phyloP scores from a whole-genome alignment of 2,113 vertebrate genomes.

The Andinoacara biseriatus region DNA sequence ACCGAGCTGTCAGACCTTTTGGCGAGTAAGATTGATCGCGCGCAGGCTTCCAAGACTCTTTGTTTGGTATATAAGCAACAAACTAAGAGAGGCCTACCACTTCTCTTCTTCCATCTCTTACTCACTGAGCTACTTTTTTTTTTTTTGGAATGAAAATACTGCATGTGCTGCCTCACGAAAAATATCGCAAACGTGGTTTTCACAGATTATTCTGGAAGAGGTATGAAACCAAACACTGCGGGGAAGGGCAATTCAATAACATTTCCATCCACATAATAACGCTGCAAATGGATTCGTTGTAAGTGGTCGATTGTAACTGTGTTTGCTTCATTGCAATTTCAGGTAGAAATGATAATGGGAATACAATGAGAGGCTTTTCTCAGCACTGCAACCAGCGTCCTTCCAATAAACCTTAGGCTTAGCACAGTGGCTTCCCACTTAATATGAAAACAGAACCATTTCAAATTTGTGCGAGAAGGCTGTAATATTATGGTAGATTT shows the following conservation, averaged over 20 bases:
- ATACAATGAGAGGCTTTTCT: constrained; percentile 3
- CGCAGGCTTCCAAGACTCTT: constrained; percentile 95
- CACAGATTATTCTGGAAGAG: constrained; percentile 56
- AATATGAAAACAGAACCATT: background rate
- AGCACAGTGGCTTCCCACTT: background rate
- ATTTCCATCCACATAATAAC: constrained; percentile 53
- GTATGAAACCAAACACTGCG: constrained; percentile 49
- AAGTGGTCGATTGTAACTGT: constrained; percentile 41
- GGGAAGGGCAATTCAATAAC: constrained; percentile 53
- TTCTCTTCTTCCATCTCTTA: constrained; percentile 76
- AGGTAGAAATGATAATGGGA: constrained; percentile 31
- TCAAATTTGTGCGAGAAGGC: background rate
- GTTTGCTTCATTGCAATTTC: constrained; percentile 35
- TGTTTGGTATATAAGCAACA: constrained; percentile 99
- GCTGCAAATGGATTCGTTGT: constrained; percentile 55
- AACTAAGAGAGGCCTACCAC: constrained; percentile 81
- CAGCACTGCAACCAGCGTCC: constrained; percentile 22
- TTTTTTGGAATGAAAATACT: constrained; percentile 55
- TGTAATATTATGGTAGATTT: background rate
- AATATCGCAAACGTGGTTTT: constrained; percentile 60
- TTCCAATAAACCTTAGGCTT: background rate
- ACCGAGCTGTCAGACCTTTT: constrained; percentile 99
- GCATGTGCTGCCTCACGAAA: constrained; percentile 46
- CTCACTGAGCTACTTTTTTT: constrained; percentile 41
- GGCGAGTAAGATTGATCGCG: constrained; percentile 99